phyloP scores from a whole-genome alignment of 2,888 invertebrate genomes.

The Diaperis boleti region DNA sequence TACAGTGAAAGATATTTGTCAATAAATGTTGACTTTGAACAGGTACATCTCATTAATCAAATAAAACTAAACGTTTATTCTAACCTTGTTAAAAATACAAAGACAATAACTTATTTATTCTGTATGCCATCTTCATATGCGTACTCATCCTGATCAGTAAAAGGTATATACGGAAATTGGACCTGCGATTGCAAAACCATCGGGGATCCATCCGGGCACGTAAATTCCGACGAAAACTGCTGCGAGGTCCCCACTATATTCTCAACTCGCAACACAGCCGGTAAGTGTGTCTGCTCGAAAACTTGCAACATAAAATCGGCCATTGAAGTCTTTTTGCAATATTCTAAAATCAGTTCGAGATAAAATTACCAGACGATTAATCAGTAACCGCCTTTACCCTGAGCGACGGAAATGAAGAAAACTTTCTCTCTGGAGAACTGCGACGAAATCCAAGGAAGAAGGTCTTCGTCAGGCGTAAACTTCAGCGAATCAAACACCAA shows the following conservation, averaged over 20 bases:
- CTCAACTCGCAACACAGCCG: slow-evolving; percentile 51
- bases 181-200: slow-evolving; percentile 46
- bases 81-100: neutral
- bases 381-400: slow-evolving; percentile 50
- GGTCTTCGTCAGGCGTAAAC: slow-evolving; percentile 31
- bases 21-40: too few species aligned
- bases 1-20: too few species aligned
- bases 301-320: slow-evolving; percentile 51
- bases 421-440: slow-evolving; percentile 50
- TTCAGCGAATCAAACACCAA: slow-evolving; percentile 46
- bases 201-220: slow-evolving; percentile 50
- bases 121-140: neutral
- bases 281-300: slow-evolving; percentile 51
- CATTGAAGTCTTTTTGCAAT: slow-evolving; percentile 48
- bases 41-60: too few species aligned
- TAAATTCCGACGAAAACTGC: slow-evolving; percentile 48
- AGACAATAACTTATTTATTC: slow-evolving; percentile 1
- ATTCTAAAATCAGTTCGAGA: slow-evolving; percentile 47
- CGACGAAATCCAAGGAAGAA: slow-evolving; percentile 51
- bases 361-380: neutral
- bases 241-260: slow-evolving; percentile 53
- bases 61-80: too few species aligned
- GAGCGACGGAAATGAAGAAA: slow-evolving; percentile 53
- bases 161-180: slow-evolving; percentile 49
- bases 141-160: neutral